Evolutionary conservation across 1,140 invertebrate genomes (phyloP), one percentile per base, ranked within the genome.

Genomic region (Oreohelix idahoensis): DNA sequence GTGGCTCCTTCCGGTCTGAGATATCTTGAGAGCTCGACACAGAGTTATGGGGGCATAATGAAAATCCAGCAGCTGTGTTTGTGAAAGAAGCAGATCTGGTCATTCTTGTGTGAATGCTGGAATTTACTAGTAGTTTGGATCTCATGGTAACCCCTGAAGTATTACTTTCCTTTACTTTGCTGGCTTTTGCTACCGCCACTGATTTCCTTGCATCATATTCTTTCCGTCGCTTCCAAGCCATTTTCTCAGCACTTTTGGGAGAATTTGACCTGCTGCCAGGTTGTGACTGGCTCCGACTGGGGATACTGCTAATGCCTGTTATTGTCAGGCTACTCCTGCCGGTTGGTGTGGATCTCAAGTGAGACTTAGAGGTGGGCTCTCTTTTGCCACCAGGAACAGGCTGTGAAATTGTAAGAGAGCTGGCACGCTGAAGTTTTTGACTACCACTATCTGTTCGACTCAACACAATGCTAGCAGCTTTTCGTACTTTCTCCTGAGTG

Each of bases 171-270:
- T 88, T 88, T 53, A 81, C 51, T 83, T 90, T 89, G 53, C 89
- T 89, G 49, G 85, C 83, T 78, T 92, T 91, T 63, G 90, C 96
- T 88, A 96, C 95, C 15, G 96, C 96, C 5, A 96, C 96, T 15
- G 93, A 92, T 86, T 96, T 97, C 94, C 97, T 95, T 8, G 97
- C 97, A 93, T 97, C 96, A 92, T 97, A 98, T 87, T 95, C 97
- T 88, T 97, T 97, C 83, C 97, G 93, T 83, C 97, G 93, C 89
- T 97, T 97, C 97, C 97, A 98, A 93, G 97, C 97, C 90, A 96
- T 96, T 93, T 97, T 95, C 90, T 97, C 97, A 66, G 96, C 88
- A 70, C 89, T 86, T 83, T 88, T 90, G 0, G 91, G 90, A 32
- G 91, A 90, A 76, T 87, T 89, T 15, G 89, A 87, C 26, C 88